phyloP scores from a whole-genome alignment of 1,140 invertebrate species.

The Antheraea mylitta region DNA sequence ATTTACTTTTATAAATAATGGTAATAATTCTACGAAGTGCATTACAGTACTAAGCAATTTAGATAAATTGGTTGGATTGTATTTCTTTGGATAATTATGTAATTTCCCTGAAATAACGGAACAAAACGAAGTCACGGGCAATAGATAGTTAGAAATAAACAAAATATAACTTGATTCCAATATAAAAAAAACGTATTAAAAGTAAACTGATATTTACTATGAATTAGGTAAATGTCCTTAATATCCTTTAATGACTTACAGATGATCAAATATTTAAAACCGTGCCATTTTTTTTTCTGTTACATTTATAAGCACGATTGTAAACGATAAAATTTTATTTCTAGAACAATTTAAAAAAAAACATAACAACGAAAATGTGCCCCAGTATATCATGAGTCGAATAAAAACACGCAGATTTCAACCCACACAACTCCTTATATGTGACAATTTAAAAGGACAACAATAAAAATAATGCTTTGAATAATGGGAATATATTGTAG shows the following conservation, averaged over 20 bases:
- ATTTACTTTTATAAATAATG: too few species aligned
- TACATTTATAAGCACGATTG: not conserved
- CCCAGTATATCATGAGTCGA: slow-evolving; percentile 14
- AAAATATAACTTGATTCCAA: not conserved
- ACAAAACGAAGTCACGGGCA: too few species aligned
- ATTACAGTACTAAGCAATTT: too few species aligned
- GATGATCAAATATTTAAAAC: not conserved
- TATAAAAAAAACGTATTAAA: not conserved
- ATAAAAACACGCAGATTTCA: slow-evolving; percentile 5
- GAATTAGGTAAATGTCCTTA: not conserved
- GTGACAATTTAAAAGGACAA: not conserved
- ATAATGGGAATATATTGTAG: slow-evolving; percentile 6
- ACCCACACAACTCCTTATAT: slow-evolving; percentile 8
- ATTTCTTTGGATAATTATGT: too few species aligned
- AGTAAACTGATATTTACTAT: not conserved
- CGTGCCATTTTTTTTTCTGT: not conserved
- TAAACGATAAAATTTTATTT: not conserved
- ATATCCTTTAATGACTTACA: not conserved
- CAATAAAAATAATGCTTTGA: slow-evolving; percentile 20
- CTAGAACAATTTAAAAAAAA: slow-evolving; percentile 13
- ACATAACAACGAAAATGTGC: slow-evolving; percentile 13
- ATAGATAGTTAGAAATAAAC: too few species aligned
- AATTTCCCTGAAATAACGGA: too few species aligned
- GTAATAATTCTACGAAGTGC: too few species aligned
- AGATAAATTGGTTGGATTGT: too few species aligned